A percentile compares a stretch with the other conserved stretches of the same genome.
These are phyloP conservation scores for Chymomyza fuscimana DNA, from an alignment of 2,888 invertebrate species.

Conservation along the genomic window DNA sequence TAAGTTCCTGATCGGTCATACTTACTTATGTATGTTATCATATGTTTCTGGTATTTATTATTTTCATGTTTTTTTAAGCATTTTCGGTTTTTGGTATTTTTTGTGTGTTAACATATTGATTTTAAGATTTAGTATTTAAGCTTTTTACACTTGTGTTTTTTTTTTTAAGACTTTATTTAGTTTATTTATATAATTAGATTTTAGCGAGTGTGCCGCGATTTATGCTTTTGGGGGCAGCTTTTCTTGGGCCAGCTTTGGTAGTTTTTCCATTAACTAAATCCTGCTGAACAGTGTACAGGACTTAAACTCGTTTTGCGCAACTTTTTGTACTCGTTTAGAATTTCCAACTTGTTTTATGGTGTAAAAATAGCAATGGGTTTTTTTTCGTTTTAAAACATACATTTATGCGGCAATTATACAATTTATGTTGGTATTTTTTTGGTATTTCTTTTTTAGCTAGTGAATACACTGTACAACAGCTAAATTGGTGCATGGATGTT, in stretches of 20 bases:
- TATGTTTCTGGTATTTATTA: conserved; percentile 5
- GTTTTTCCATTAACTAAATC: neutral
- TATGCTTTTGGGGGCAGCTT: neutral
- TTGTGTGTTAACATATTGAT: conserved; percentile 10
- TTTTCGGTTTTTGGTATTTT: neutral
- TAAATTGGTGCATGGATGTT: too few relatives aligned
- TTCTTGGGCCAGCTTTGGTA: neutral
- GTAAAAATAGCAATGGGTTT: conserved; percentile 62
- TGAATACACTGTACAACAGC: conserved; percentile 13
- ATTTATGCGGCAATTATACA: conserved; percentile 11
- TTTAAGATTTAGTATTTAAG: conserved; percentile 9
- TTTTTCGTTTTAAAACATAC: conserved; percentile 17
- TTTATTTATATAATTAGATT: conserved; percentile 16
- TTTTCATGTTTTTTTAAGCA: conserved; percentile 12
- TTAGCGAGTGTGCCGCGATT: neutral
- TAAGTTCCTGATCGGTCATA: conserved; percentile 62
- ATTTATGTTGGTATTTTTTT: conserved; percentile 10
- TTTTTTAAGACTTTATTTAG: conserved; percentile 8
- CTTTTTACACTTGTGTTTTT: conserved; percentile 21
- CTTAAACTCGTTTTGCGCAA: conserved; percentile 52
- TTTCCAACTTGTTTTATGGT: conserved; percentile 41
- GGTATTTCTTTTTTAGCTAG: conserved; percentile 19
- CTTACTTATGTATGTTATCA: conserved; percentile 23
- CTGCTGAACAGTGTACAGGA: conserved; percentile 17
- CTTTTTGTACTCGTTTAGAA: conserved; percentile 65